phyloP scores from a whole-genome alignment of 2,113 vertebrate genomes.

The Ciconia stormi region DNA sequence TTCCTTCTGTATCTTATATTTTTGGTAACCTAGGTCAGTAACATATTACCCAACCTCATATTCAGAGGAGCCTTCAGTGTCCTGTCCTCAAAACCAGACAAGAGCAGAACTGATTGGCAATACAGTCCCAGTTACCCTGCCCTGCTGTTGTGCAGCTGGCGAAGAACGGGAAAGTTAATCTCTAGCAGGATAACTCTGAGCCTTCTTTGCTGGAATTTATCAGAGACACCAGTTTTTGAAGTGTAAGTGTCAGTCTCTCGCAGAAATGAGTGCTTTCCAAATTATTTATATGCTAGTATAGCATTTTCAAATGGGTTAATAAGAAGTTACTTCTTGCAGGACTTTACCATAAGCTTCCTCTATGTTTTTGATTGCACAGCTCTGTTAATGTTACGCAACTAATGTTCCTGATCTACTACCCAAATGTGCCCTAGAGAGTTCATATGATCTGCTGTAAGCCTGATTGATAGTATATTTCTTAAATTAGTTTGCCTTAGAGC shows the following conservation, averaged over 20 bases:
- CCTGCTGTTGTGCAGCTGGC: neutral
- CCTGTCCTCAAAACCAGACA: neutral
- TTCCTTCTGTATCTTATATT: neutral
- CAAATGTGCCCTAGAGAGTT: neutral
- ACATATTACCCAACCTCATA: neutral
- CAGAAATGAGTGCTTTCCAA: neutral
- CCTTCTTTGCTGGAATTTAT: neutral
- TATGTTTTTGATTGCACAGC: neutral
- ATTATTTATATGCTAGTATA: neutral
- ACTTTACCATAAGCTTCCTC: neutral
- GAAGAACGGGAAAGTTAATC: neutral
- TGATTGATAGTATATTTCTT: neutral
- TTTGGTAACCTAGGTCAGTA: neutral
- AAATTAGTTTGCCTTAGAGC: conserved; percentile 12
- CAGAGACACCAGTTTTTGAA: neutral
- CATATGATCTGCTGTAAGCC: neutral
- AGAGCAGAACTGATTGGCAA: neutral
- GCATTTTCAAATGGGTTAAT: neutral
- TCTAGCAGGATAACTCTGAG: neutral
- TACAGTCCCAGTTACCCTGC: neutral
- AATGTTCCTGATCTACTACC: neutral
- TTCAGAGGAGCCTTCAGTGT: neutral
- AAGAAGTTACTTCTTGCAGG: neutral
- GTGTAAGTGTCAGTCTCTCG: neutral
- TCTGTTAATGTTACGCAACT: conserved; percentile 14